phyloP scores from a whole-genome alignment of 2,888 invertebrate species.

The Xanthorhoe spadicearia region DNA sequence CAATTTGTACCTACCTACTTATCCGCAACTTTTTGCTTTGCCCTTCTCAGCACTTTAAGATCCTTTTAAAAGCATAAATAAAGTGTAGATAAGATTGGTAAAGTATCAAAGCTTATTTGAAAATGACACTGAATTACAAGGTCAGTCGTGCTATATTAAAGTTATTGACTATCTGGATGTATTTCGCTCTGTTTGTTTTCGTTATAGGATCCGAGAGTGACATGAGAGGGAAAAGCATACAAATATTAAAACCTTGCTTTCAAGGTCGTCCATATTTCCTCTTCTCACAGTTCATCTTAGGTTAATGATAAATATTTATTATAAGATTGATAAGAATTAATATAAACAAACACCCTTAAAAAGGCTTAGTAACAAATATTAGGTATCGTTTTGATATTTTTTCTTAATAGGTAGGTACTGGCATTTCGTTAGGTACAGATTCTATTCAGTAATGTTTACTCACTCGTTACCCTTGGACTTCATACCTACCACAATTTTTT shows the following conservation, averaged over 20 bases:
- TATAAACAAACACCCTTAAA: too few relatives aligned
- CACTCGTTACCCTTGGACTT: not conserved
- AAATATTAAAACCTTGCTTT: too few relatives aligned
- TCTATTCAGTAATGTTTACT: not conserved
- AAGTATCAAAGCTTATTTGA: conserved; percentile 32
- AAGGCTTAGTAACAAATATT: too few relatives aligned
- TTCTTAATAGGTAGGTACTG: too few relatives aligned
- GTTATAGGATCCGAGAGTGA: too few relatives aligned
- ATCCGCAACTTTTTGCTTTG: conserved; percentile 19
- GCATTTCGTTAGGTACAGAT: not conserved
- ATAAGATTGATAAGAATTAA: too few relatives aligned
- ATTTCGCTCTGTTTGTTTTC: not conserved
- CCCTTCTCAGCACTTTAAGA: conserved; percentile 31
- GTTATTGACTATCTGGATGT: not conserved
- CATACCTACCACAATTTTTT: conserved; percentile 9
- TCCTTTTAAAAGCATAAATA: conserved; percentile 37
- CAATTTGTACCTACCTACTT: not conserved
- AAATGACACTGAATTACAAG: not conserved
- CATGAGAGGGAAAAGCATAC: too few relatives aligned
- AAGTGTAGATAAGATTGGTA: conserved; percentile 37
- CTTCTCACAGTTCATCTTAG: too few relatives aligned
- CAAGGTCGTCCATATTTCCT: too few relatives aligned
- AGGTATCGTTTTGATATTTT: too few relatives aligned
- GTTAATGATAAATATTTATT: too few relatives aligned
- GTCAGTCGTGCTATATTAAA: not conserved